These are phyloP conservation scores for Notothenia rossii DNA, from an alignment of 2,113 vertebrate genomes.

Conservation along the genomic window DNA sequence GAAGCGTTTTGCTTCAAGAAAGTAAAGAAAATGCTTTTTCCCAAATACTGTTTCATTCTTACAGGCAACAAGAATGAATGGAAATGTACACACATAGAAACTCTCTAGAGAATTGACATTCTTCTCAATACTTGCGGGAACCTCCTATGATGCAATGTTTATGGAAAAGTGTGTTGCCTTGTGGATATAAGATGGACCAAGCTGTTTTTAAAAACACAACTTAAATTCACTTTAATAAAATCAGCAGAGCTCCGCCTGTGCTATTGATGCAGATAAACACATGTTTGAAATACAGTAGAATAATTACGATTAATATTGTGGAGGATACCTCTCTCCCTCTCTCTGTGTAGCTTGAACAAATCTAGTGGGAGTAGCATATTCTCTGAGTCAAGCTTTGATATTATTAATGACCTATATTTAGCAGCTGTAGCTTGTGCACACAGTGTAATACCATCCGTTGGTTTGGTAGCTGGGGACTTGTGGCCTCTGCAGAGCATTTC, in stretches of 20 bases:
- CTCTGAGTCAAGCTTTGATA: slow-evolving; percentile 58
- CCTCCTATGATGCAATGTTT: slow-evolving; percentile 38
- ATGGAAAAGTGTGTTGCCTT: not conserved
- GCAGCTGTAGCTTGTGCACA: slow-evolving; percentile 58
- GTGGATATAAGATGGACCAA: not conserved
- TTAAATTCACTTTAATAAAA: not conserved
- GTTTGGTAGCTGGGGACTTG: slow-evolving; percentile 47
- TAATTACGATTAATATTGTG: slow-evolving; percentile 15
- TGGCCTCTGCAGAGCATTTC: slow-evolving; percentile 40
- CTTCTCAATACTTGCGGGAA: slow-evolving; percentile 29
- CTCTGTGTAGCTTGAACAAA: slow-evolving; percentile 24
- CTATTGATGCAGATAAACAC: slow-evolving; percentile 1
- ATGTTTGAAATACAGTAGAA: slow-evolving; percentile 19
- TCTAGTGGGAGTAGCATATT: slow-evolving; percentile 48
- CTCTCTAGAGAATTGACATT: not conserved
- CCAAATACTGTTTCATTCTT: not conserved
- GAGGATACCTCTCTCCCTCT: not conserved
- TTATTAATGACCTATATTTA: slow-evolving; percentile 70
- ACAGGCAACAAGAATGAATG: not conserved
- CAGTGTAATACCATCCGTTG: slow-evolving; percentile 28
- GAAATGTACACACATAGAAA: slow-evolving; percentile 4
- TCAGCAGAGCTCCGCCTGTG: not conserved
- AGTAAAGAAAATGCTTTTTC: slow-evolving; percentile 33
- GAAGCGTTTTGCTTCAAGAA: slow-evolving; percentile 6
- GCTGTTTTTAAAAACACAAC: not conserved